Base-by-base conservation (phyloP, 2,888 invertebrate species). In the Drosophila niveifrons region DNA sequence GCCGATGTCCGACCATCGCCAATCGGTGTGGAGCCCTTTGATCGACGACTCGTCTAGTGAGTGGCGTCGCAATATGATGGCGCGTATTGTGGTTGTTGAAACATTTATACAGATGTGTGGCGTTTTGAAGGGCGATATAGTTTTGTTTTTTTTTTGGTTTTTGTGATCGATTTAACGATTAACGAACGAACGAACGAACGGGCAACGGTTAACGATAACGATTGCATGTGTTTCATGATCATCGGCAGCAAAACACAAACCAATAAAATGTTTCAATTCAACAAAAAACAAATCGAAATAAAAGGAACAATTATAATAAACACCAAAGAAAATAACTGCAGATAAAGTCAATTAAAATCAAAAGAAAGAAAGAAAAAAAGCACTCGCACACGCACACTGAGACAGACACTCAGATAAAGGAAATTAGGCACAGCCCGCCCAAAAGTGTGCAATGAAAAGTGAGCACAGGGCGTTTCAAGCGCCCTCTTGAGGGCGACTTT, bases 11-110 rank as follows among this genome's bases (percentile, higher is more conserved):
- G 52, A 28, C 13, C 64, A 48, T 78, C 75, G 59, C 68, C 74
- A 43, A 68, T 73, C 31, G 58, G 52, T 50, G 51, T 29, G 18
- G 65, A 46, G 74, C 75, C 68, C 55, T 77, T 78, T 62, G 72
- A 48, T 44, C 74, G 78, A 65, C 89, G 89, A 63, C 88, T 67
- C 72, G 85, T 63, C 88, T 82, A 59, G 4, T 29, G 55, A 13
- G 63, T 71, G 64, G 66, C 47, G 46, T 28, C 23, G 23, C 23
- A 23, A 11, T 65, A 71, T 64, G 36, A 74, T 80, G 72, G 69
- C 72, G 58, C 59, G 68, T 58, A 62, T 71, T 68, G 63, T 79
- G 72, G 68, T 64, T 58, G 65, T 70, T 50, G 61, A 66, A 55
- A 75, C 67, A 75, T 75, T 75, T 75, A 78, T 78, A 75, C 78